A percentile compares a stretch with the other conserved stretches of the same genome.
Evolutionary conservation across 2,797 vertebrate genomes (phyloP).

Genomic region (Acanthis flammea): DNA sequence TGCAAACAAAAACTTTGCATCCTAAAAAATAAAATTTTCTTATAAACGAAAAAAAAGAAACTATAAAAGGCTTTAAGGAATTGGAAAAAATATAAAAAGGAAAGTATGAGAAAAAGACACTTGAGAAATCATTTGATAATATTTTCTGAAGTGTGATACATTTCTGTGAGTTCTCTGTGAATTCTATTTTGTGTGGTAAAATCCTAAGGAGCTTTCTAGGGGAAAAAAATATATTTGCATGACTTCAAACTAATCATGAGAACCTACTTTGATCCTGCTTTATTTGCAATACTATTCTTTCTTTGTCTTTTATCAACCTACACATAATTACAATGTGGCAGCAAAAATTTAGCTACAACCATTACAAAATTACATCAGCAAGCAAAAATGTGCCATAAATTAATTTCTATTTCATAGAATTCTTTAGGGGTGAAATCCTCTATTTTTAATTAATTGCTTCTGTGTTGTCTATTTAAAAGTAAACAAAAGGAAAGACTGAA

Average conservation of each 20-base stretch:
- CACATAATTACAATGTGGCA: not conserved
- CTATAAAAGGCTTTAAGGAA: not conserved
- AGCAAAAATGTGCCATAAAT: not conserved
- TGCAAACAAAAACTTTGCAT: not conserved
- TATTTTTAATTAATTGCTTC: not conserved
- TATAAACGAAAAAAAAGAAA: not conserved
- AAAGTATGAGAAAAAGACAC: not conserved
- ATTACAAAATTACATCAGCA: not conserved
- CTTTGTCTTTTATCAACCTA: not conserved
- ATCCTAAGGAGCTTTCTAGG: constrained; percentile 11
- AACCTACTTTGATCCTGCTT: not conserved
- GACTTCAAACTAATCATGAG: not conserved
- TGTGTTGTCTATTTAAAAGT: not conserved
- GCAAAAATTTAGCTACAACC: not conserved
- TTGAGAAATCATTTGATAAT: not conserved
- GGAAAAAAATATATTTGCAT: constrained; percentile 8
- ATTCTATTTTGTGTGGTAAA: not conserved
- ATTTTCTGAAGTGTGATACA: not conserved
- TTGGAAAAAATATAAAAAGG: not conserved
- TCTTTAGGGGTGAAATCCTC: not conserved
- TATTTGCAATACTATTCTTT: not conserved
- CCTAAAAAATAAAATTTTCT: constrained; percentile 17
- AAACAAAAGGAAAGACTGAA: not conserved
- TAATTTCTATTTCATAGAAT: not conserved
- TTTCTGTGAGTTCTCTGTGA: not conserved